A percentile compares a stretch with the other conserved stretches of the same genome.
Evolutionary conservation across 2,797 vertebrate genomes (phyloP).

Genomic region (Myoxocephalus aenaeus): DNA sequence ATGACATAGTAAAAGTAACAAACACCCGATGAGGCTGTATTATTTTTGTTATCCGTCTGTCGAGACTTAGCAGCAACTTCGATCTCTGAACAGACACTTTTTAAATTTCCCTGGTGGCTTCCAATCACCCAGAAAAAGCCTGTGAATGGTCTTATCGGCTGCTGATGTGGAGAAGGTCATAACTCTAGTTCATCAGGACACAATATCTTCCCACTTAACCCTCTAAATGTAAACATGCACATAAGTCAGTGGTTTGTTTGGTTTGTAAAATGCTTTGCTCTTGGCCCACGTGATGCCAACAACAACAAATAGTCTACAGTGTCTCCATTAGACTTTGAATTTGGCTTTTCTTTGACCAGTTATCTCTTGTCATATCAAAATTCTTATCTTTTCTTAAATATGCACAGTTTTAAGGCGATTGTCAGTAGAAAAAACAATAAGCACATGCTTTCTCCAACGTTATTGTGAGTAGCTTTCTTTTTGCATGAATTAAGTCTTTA

Average conservation of each 20-base stretch:
- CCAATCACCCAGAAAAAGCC: constrained; percentile 27
- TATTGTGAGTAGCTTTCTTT: constrained; percentile 25
- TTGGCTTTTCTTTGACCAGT: neutral
- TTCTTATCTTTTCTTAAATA: neutral
- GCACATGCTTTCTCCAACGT: neutral
- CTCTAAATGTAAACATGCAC: neutral
- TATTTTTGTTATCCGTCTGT: constrained; percentile 51
- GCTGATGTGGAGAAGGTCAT: constrained; percentile 28
- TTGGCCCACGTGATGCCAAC: no score
- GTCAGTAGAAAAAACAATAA: neutral
- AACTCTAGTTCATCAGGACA: constrained; percentile 11
- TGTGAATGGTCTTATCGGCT: constrained; percentile 42
- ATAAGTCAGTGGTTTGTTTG: neutral
- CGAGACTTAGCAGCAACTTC: constrained; percentile 42
- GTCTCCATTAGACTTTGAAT: neutral
- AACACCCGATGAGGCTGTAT: constrained; percentile 50
- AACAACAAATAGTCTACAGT: no score
- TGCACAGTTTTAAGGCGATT: neutral
- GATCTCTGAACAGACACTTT: constrained; percentile 40
- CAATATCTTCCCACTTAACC: neutral
- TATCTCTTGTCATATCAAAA: neutral
- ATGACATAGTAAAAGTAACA: constrained; percentile 46
- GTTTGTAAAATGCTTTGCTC: no score
- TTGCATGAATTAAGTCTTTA: constrained; percentile 31
- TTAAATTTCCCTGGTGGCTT: constrained; percentile 55